phyloP scores from a whole-genome alignment of 2,113 vertebrate genomes.

The Lepidothrix coronata region DNA sequence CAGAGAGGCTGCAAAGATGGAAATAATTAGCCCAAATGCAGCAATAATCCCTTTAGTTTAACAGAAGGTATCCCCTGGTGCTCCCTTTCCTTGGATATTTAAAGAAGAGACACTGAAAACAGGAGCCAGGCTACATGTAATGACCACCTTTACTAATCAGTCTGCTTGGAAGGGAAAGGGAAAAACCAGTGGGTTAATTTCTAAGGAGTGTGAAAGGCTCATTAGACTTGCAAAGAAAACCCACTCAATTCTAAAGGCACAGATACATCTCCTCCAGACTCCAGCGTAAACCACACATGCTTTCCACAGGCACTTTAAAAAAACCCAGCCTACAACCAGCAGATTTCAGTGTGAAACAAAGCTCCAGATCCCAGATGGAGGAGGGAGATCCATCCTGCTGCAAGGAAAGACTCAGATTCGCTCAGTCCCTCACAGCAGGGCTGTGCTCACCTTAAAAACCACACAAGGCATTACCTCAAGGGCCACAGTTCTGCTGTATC shows the following conservation, averaged over 20 bases:
- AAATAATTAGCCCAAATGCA: slow-evolving; percentile 16
- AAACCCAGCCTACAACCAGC: neutral
- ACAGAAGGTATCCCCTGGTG: neutral
- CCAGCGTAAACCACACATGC: neutral
- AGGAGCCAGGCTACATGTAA: neutral
- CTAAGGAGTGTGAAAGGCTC: neutral
- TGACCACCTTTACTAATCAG: neutral
- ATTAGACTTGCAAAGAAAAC: slow-evolving; percentile 26
- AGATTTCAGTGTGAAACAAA: neutral
- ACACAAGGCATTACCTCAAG: neutral
- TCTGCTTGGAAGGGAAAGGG: neutral
- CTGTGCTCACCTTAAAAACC: neutral
- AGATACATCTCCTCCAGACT: slow-evolving; percentile 1
- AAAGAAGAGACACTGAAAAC: neutral
- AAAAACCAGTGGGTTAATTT: neutral
- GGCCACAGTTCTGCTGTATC: neutral
- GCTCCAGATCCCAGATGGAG: neutral
- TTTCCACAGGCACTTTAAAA: neutral
- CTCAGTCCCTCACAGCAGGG: neutral
- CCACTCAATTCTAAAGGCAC: slow-evolving; percentile 2
- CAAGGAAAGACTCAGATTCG: neutral
- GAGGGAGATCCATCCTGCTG: slow-evolving; percentile 10
- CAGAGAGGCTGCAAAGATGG: neutral
- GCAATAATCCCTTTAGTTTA: neutral
- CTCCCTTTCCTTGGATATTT: neutral